Evolutionary conservation across 2,888 invertebrate species (phyloP), one percentile per base, ranked within the genome.

Genomic region (Clusia tigrina): DNA sequence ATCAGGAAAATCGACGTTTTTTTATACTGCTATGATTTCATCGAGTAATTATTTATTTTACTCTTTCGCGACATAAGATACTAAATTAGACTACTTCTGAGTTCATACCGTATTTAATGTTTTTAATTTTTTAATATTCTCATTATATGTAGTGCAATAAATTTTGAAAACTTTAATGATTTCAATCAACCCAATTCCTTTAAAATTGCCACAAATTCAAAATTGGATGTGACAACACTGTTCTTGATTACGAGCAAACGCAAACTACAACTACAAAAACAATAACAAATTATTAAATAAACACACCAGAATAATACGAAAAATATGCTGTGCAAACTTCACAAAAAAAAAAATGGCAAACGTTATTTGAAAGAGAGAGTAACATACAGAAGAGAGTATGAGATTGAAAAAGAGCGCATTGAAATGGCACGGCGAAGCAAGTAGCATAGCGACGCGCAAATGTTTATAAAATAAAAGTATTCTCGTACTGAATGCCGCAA

Each of bases 231-330:
- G 24, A 51, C 52, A 53, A 65, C 48, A 64, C n/a, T n/a, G 61
- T 69, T 67, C 67, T 68, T 71, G 65, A 67, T 65, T 63, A 59
- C 51, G 63, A 56, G 62, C 60, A 68, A 57, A 63, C 74, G n/a
- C n/a, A n/a, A 69, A 52, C 68, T 63, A 32, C 68, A 57, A 54
- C 64, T 62, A 59, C 67, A 70, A 67, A 68, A 69, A 60, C 70
- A 70, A 71, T 67, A 71, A 70, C 66, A 71, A 78, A 77, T 78
- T 80, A 80, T 78, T 79, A 77, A 79, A 79, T 79, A 80, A 80
- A 79, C 71, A 80, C 69, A 66, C 68, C 65, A 69, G 64, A 73
- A 51, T 65, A 58, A 69, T 67, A 73, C 42, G n/a, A 24, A 22
- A 60, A 68, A 67, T 54, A 71, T 74, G 64, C 69, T 74, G 77